Evolutionary conservation across 23 tunicate genomes (phyloP).

Genomic region (Pegea sp.): DNA sequence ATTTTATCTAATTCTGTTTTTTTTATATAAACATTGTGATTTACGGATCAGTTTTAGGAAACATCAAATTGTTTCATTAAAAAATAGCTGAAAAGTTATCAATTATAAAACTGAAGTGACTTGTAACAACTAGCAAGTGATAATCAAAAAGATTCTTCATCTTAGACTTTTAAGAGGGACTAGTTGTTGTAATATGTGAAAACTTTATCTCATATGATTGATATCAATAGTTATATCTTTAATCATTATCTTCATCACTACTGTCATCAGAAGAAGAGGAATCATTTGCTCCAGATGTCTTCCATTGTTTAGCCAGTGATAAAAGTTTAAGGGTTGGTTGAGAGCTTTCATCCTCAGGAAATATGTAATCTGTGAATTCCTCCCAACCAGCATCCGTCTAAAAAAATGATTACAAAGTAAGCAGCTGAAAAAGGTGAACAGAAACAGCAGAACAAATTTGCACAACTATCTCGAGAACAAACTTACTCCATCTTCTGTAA

Average conservation of each 20-base stretch:
- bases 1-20: no score
- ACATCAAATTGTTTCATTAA: no score
- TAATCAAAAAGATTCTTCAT: no score
- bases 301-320: conserved; percentile 87
- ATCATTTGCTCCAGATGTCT: conserved; percentile 14
- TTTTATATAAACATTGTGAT: no score
- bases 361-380: conserved; percentile 85
- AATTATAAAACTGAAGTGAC: no score
- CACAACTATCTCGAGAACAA: neutral
- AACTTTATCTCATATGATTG: no score
- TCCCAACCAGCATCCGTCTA: conserved; percentile 95
- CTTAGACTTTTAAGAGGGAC: no score
- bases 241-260: conserved; percentile 14
- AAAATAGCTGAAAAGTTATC: no score
- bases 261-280: conserved; percentile 4
- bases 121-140: no score
- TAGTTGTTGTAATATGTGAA: no score
- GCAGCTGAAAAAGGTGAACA: neutral
- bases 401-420: neutral
- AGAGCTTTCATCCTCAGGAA: conserved; percentile 82
- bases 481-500: conserved; percentile 62
- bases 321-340: conserved; percentile 90
- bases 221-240: no score
- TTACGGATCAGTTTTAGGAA: no score
- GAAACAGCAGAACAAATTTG: neutral